Evolutionary conservation across 2,797 vertebrate genomes (phyloP), one percentile per base, ranked within the genome.

Genomic region (Gallinago solitaria): DNA sequence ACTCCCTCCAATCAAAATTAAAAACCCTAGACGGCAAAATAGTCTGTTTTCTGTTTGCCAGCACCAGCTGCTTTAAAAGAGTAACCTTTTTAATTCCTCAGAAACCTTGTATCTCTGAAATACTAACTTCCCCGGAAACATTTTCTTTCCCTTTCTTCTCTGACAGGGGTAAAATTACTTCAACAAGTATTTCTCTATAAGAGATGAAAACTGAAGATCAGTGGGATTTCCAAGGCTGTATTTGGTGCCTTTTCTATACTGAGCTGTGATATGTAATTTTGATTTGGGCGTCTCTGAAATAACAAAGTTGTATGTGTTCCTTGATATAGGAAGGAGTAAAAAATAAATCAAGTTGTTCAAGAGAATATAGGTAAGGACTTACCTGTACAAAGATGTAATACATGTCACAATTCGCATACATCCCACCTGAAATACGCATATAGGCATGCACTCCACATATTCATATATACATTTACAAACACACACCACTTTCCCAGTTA

Each of bases 161-260:
- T 89, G 70, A 84, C 23, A 57, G 8, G 15, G 33, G 37, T 71
- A 87, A 90, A 95, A 95, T 87, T 75, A 92, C 64, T 93, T 94
- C 33, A 27, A 39, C 20, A 56, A 79, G 33, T 57, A 64, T 77
- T 95, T 91, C 56, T 71, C 63, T 51, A 0, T 43, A 54, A 70
- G 41, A 94, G 51, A 96, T 86, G 63, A 96, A 94, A 86, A 68
- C 8, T 2, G 4, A 50, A 89, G 94, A 88, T 89, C 84, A 45
- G 35, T 63, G 54, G 51, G 67, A 82, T 93, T 95, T 93, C 64
- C 33, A 89, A 86, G 54, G 48, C 68, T 85, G 45, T 76, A 48
- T 61, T 82, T 89, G 67, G 19, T 56, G 27, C 48, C 48, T 93
- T 80, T 91, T 64, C 86, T 89, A 35, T 32, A 87, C 30, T 35